Evolutionary conservation across 92 coral and sea anemone species (phyloP).

Genomic region (Ricordea florida): DNA sequence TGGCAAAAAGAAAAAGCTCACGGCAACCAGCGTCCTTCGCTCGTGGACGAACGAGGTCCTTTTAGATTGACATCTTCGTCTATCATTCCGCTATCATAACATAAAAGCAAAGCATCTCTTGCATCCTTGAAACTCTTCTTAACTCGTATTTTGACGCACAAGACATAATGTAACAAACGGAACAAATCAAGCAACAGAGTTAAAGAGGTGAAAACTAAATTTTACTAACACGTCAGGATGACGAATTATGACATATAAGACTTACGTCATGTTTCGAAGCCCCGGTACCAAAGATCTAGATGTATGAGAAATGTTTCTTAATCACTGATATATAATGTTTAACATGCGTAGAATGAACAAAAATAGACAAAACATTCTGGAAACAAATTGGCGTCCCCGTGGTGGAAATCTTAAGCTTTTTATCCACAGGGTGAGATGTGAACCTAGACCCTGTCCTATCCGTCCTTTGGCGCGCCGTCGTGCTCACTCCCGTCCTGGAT

Average conservation of each 20-base stretch:
- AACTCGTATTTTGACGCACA: not conserved
- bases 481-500: slow-evolving; percentile 26
- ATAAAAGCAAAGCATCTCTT: not conserved
- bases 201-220: too few species aligned
- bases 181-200: slow-evolving; percentile 5
- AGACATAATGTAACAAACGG: too few species aligned
- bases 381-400: slow-evolving; percentile 17
- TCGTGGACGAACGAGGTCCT: too few species aligned
- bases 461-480: too few species aligned
- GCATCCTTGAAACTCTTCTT: not conserved
- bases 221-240: too few species aligned
- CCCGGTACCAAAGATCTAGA: not conserved
- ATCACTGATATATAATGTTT: slow-evolving; percentile 10
- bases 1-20: too few species aligned
- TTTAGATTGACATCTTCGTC: too few species aligned
- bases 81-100: not conserved
- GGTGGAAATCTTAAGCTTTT: slow-evolving; percentile 7
- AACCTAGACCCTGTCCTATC: slow-evolving; percentile 14
- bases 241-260: slow-evolving; percentile 11
- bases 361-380: slow-evolving; percentile 9
- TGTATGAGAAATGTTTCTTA: slow-evolving; percentile 10
- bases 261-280: slow-evolving; percentile 19
- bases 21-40: too few species aligned
- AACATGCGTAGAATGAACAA: slow-evolving; percentile 9
- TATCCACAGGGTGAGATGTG: slow-evolving; percentile 1